Percentiles rank a stretch among this genome's conserved stretches.
These are phyloP conservation scores for Copidosoma floridanum DNA, from an alignment of 1,140 invertebrate genomes.

Conservation along the genomic window DNA sequence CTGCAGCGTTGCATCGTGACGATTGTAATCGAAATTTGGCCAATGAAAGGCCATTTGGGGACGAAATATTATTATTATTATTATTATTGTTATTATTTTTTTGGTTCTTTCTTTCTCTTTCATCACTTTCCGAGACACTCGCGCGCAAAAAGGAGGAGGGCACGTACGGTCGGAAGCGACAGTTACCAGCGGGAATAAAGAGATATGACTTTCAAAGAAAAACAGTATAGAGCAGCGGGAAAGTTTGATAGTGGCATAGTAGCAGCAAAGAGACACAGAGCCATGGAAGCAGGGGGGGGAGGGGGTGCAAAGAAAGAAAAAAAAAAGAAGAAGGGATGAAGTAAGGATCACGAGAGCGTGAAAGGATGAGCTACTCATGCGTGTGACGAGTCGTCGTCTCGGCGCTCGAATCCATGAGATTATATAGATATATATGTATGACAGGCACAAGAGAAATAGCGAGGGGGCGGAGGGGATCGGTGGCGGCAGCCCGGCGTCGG, in stretches of 20 bases:
- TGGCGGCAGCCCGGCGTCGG: no score
- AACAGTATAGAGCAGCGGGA: neutral
- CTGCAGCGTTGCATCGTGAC: no score
- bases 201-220: neutral
- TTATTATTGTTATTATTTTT: no score
- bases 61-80: no score
- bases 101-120: no score
- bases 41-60: no score
- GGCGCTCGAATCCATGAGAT: constrained; percentile 12
- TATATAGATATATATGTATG: no score
- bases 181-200: neutral
- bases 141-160: no score
- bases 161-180: no score
- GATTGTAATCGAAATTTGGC: no score
- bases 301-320: neutral
- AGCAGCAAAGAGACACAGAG: neutral
- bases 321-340: no score
- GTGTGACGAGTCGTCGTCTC: constrained; percentile 15
- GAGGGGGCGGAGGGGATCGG: neutral
- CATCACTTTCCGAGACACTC: no score
- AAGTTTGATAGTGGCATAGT: neutral
- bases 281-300: neutral
- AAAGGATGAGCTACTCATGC: constrained; percentile 31
- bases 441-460: neutral
- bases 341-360: constrained; percentile 21